Percentiles rank a stretch among this genome's conserved stretches.
Conservation (phyloP, 2,888 invertebrate species). For the Scaptomyza caliginosa region DNA sequence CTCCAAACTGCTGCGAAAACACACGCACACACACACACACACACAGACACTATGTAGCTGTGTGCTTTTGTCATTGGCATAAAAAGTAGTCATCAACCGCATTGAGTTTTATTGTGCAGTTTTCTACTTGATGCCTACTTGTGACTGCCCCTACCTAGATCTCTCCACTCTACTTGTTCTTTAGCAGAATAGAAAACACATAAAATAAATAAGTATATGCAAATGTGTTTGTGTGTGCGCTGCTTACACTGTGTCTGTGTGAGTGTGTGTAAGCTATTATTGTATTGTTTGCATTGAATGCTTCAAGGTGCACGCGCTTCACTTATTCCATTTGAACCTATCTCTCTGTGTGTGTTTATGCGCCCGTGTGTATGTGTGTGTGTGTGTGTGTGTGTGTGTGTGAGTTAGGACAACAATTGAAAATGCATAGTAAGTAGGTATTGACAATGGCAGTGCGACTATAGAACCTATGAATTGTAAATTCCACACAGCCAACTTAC, state of each 20-base stretch:
- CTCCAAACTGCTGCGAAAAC: conserved; percentile 13
- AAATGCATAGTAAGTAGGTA: conserved; percentile 71
- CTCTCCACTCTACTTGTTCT: neutral
- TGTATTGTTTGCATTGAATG: conserved; percentile 63
- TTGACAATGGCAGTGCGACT: conserved; percentile 30
- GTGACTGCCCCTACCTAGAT: conserved; percentile 7
- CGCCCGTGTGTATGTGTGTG: neutral
- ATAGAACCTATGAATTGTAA: conserved; percentile 32
- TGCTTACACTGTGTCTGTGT: neutral
- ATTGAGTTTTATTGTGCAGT: conserved; percentile 72
- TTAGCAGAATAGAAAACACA: conserved; percentile 53
- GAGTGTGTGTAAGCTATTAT: conserved; percentile 19
- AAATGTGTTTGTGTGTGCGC: conserved; percentile 43
- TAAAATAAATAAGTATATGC: conserved; percentile 77
- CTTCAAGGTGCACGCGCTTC: conserved; percentile 68
- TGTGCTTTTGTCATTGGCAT: conserved; percentile 47
- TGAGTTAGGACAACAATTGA: conserved; percentile 59
- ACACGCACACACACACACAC: neutral
- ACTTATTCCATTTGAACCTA: conserved; percentile 39
- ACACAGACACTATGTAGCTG: neutral
- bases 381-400: conserved; percentile 15
- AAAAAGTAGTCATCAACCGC: conserved; percentile 63
- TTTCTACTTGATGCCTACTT: conserved; percentile 62
- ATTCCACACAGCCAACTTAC: conserved; percentile 11
- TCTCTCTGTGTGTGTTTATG: neutral